These are phyloP conservation scores for Platorchestia sp. DNA, from an alignment of 1,140 invertebrate genomes.

Conservation along the genomic window DNA sequence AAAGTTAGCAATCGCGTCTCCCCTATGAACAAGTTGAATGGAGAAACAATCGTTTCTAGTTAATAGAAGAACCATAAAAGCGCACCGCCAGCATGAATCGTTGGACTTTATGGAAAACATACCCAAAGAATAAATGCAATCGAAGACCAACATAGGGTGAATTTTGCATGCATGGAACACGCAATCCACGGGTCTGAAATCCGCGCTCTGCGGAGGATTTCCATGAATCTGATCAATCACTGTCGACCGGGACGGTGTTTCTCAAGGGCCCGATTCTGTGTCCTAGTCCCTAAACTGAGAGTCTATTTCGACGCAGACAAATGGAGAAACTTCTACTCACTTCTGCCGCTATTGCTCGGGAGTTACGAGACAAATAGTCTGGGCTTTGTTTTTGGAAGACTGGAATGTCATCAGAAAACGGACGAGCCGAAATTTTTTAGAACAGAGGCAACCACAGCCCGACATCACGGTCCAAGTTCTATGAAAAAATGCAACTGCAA, in stretches of 20 bases:
- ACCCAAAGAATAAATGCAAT: background rate
- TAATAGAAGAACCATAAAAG: background rate
- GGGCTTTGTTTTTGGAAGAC: conserved; percentile 17
- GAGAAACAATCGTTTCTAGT: background rate
- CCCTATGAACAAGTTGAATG: background rate
- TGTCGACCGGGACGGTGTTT: background rate
- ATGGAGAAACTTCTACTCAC: conserved; percentile 38
- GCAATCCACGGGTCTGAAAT: background rate
- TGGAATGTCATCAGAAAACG: background rate
- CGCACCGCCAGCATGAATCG: background rate
- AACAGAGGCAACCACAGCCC: background rate
- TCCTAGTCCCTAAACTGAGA: conserved; percentile 1
- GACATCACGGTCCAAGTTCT: background rate
- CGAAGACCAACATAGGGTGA: background rate
- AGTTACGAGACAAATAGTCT: conserved; percentile 45
- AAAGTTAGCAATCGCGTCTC: background rate
- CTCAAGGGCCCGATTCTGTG: background rate
- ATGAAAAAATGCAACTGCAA: background rate
- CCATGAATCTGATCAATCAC: conserved; percentile 53
- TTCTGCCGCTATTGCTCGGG: background rate
- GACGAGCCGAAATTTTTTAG: background rate
- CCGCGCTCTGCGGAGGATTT: background rate
- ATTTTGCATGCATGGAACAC: conserved; percentile 7
- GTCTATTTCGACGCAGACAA: conserved; percentile 30
- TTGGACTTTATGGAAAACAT: background rate